Evolutionary conservation across 2,888 invertebrate genomes (phyloP).

Genomic region (Ophioninae sp.): DNA sequence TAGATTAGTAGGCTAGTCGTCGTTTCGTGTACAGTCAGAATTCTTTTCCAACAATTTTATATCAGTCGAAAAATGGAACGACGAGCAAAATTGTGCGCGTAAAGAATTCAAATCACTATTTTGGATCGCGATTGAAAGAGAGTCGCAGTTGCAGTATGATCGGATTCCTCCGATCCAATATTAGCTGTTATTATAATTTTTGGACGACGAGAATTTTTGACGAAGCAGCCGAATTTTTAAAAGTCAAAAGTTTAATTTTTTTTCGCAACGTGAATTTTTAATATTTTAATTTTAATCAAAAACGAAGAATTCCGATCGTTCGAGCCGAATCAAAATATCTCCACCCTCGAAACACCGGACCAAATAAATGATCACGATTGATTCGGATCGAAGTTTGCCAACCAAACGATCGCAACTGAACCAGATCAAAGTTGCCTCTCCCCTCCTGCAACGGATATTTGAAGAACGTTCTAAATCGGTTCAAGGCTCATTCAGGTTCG

Average conservation of each 20-base stretch:
- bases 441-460: neutral
- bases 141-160: neutral
- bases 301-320: too few relatives aligned
- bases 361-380: neutral
- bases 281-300: too few relatives aligned
- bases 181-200: neutral
- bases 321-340: too few relatives aligned
- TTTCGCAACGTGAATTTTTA: too few relatives aligned
- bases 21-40: neutral
- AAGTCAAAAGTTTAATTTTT: too few relatives aligned
- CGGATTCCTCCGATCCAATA: neutral
- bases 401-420: neutral
- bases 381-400: neutral
- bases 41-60: neutral
- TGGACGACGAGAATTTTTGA: too few relatives aligned
- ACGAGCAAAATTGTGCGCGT: neutral
- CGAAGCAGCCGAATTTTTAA: too few relatives aligned
- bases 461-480: conserved; percentile 21
- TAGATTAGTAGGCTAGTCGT: neutral
- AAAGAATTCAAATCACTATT: neutral
- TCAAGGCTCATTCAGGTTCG: conserved; percentile 1
- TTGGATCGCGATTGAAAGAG: neutral
- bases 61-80: neutral
- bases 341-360: neutral
- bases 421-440: neutral